Percentiles rank a stretch among this genome's conserved stretches.
Evolutionary conservation across 2,888 invertebrate genomes (phyloP).

Genomic region (Pyrocoelia pectoralis): DNA sequence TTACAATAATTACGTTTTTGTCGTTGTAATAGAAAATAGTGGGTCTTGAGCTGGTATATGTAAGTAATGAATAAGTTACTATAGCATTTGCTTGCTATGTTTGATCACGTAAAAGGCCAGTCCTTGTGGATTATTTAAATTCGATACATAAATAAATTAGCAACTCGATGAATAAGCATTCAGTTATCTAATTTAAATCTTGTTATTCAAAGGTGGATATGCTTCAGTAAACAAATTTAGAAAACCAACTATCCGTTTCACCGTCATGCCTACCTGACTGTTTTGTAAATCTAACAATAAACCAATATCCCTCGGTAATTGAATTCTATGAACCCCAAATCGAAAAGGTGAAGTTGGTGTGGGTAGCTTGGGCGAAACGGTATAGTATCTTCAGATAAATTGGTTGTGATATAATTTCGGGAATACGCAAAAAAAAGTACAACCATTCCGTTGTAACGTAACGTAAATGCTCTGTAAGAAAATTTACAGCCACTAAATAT

Average conservation of each 20-base stretch:
- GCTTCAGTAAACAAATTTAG: background rate
- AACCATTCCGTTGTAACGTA: background rate
- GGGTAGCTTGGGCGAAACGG: too few relatives aligned
- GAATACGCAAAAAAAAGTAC: background rate
- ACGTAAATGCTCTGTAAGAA: background rate
- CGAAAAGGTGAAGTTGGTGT: background rate
- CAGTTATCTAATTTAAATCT: background rate
- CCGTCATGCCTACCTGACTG: background rate
- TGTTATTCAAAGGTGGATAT: background rate
- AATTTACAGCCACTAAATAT: conserved; percentile 5
- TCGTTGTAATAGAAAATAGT: too few relatives aligned
- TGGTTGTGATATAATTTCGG: background rate
- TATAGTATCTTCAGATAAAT: background rate
- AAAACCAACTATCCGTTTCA: conserved; percentile 1
- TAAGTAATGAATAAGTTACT: too few relatives aligned
- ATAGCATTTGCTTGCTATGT: too few relatives aligned
- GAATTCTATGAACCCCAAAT: background rate
- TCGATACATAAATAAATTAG: background rate
- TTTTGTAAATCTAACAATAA: conserved; percentile 1
- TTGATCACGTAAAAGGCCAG: background rate
- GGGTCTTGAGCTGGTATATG: too few relatives aligned
- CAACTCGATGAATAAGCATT: background rate
- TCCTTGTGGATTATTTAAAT: background rate
- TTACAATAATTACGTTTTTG: too few relatives aligned
- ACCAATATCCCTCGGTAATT: background rate